These are phyloP conservation scores for Seriola rivoliana DNA, from an alignment of 2,113 vertebrate genomes.

Conservation along the genomic window DNA sequence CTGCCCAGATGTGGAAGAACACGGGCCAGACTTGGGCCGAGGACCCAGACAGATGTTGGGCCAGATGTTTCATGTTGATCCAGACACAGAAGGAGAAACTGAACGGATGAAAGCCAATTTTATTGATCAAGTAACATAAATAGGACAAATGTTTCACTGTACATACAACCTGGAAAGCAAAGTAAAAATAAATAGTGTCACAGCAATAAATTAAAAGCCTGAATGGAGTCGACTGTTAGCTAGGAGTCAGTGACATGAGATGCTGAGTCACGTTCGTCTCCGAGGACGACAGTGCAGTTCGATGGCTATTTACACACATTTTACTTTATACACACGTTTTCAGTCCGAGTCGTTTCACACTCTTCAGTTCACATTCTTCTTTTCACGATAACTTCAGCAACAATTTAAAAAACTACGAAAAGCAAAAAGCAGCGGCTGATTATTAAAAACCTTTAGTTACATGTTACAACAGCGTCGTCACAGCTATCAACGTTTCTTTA, in stretches of 20 bases:
- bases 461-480: slow-evolving; percentile 55
- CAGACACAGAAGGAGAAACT: not conserved
- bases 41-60: no score
- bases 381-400: slow-evolving; percentile 54
- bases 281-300: slow-evolving; percentile 26
- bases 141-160: slow-evolving; percentile 76
- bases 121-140: slow-evolving; percentile 84
- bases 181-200: slow-evolving; percentile 76
- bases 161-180: slow-evolving; percentile 64
- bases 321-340: slow-evolving; percentile 24
- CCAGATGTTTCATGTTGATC: no score
- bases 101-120: slow-evolving; percentile 70
- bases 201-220: slow-evolving; percentile 74
- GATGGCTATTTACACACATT: slow-evolving; percentile 73
- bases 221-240: slow-evolving; percentile 35
- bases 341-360: slow-evolving; percentile 6
- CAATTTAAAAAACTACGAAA: slow-evolving; percentile 60
- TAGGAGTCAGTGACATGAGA: slow-evolving; percentile 4
- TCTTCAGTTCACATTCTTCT: slow-evolving; percentile 38
- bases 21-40: no score
- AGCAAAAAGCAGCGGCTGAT: slow-evolving; percentile 50
- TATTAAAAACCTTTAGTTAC: slow-evolving; percentile 61
- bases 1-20: no score
- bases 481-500: slow-evolving; percentile 47
- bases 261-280: slow-evolving; percentile 8